Evolutionary conservation across 2,113 vertebrate species (phyloP).

Genomic region (Sinosuthora webbiana): DNA sequence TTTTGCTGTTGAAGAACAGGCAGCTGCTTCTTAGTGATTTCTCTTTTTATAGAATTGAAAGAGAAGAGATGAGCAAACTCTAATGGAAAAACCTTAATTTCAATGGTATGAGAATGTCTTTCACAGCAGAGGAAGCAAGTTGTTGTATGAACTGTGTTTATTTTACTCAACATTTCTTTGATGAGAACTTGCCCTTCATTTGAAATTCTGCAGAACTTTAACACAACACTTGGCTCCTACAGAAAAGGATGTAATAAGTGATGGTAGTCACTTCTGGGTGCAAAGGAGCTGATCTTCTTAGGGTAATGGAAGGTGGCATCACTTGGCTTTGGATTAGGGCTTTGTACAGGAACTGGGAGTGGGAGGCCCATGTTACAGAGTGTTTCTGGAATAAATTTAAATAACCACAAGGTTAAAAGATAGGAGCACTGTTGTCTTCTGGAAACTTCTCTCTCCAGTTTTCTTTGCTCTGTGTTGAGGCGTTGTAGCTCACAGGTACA

Average conservation of each 20-base stretch:
- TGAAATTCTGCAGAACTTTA: neutral
- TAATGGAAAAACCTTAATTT: conserved; percentile 31
- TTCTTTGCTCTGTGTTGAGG: neutral
- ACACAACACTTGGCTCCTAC: neutral
- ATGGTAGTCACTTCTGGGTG: neutral
- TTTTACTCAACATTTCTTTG: neutral
- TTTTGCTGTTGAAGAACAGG: conserved; percentile 59
- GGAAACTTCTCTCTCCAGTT: neutral
- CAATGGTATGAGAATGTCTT: conserved; percentile 17
- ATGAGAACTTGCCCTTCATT: conserved; percentile 17
- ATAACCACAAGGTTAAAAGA: neutral
- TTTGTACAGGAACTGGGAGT: neutral
- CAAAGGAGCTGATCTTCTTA: neutral
- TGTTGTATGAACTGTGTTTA: neutral
- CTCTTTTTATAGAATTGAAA: conserved; percentile 61
- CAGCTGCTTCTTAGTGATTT: conserved; percentile 61
- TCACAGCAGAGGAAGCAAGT: conserved; percentile 46
- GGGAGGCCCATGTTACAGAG: neutral
- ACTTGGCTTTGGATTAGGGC: neutral
- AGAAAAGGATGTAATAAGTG: neutral
- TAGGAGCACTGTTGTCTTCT: neutral
- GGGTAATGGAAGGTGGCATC: neutral
- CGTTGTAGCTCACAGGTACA: neutral
- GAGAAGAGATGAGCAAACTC: conserved; percentile 45
- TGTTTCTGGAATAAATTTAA: neutral